phyloP scores from a whole-genome alignment of 2,888 invertebrate genomes.

The Ethmia dodecea region DNA sequence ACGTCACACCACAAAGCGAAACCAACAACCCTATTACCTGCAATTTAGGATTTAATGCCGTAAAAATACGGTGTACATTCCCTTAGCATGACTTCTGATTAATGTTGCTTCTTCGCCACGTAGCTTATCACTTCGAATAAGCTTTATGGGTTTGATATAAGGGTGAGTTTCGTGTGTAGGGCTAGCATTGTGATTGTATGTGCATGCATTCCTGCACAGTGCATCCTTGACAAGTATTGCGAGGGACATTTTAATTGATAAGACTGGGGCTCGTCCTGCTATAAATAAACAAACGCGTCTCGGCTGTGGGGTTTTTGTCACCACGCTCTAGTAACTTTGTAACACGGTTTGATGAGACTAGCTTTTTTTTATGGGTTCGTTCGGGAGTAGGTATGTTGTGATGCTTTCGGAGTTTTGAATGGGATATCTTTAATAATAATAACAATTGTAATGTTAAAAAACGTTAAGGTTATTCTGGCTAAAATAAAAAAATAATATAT shows the following conservation, averaged over 20 bases:
- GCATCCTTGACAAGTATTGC: not conserved
- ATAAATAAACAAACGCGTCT: not conserved
- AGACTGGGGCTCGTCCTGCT: slow-evolving; percentile 32
- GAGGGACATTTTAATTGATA: slow-evolving; percentile 50
- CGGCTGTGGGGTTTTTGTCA: not conserved
- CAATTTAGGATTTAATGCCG: no score
- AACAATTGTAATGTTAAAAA: no score
- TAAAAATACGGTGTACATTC: not conserved
- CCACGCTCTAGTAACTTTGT: not conserved
- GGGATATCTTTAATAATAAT: no score
- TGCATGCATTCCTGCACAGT: not conserved
- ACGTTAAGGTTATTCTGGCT: no score
- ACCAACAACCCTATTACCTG: no score
- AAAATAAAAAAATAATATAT: no score
- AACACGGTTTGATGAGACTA: slow-evolving; percentile 5
- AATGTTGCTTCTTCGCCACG: not conserved
- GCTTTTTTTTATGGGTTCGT: no score
- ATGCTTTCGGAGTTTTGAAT: no score
- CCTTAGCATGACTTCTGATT: not conserved
- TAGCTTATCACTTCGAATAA: not conserved
- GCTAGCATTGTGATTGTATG: slow-evolving; percentile 8
- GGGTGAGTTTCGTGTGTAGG: slow-evolving; percentile 5
- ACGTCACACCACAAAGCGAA: no score
- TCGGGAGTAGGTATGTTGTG: no score
- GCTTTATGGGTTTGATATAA: not conserved